Evolutionary conservation across 35 echinoderm and acorn worm genomes (phyloP), one percentile per base, ranked within the genome.

Genomic region (Heliocidaris erythrogramma): DNA sequence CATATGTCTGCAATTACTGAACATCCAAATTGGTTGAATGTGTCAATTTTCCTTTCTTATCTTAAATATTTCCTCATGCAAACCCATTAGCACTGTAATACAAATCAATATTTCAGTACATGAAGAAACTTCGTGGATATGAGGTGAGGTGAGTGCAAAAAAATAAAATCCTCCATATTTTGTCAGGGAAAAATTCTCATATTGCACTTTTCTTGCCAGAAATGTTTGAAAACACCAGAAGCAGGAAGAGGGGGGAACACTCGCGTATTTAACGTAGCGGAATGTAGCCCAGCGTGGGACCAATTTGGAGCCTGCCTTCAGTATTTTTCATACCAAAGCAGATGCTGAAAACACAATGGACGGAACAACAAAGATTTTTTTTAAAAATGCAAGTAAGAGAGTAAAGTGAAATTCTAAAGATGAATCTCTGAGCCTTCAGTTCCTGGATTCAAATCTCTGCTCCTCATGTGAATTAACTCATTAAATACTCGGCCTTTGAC

Each of bases 221-320:
- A 78, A 78, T 78, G 87, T 89, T 35, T 16, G 24, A 89, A 89
- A 89, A 6, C 87, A 89, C 87, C 31, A 32, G 47, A n/a, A 89
- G 87, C 87, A 4, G 47, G 32, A 42, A 47, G 47, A 32, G 47
- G 47, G 47, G 31, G 17, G 47, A 89, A 89, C 87, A 47, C 87
- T 89, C 47, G 12, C 31, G 87, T 13, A 89, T 89, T 48, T 89
- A 48, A 89, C 87, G 31, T 47, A 47, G 87, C 87, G 87, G 87
- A 89, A 89, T 89, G 47, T 48, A 47, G 47, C 91, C 91, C 91
- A 92, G 91, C 50, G 49, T 49, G 91, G 31, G 91, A 11, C 91
- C 91, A 92, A 49, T 92, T 92, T 92, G 91, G 49, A 89, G 31
- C 87, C 91, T 59, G 29, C 47, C 47, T 92, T 92, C 91, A 2